phyloP scores from a whole-genome alignment of 2,113 vertebrate genomes.

The Rhagologus leucostigma region DNA sequence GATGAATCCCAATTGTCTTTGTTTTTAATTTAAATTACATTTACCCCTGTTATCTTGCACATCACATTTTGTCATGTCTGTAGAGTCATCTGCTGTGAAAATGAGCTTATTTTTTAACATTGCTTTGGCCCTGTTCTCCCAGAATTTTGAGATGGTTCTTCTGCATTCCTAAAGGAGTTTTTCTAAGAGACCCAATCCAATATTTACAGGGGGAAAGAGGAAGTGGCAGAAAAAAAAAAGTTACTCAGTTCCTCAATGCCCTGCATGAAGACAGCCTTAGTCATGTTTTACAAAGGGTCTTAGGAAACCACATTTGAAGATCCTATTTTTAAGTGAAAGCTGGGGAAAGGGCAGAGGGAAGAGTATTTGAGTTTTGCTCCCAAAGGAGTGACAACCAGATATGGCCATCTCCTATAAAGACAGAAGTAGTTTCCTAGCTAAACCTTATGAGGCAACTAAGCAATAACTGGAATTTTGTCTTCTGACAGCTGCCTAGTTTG shows the following conservation, averaged over 20 bases:
- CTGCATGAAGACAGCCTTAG: not conserved
- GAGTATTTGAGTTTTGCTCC: not conserved
- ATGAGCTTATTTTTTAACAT: not conserved
- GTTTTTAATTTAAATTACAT: not conserved
- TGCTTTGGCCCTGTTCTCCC: not conserved
- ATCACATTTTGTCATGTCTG: not conserved
- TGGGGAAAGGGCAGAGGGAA: not conserved
- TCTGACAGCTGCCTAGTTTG: not conserved
- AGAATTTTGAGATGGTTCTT: not conserved
- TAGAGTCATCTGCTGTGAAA: not conserved
- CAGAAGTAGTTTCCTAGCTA: not conserved
- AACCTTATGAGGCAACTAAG: not conserved
- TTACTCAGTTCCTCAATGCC: not conserved
- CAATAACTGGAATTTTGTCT: not conserved
- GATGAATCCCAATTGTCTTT: not conserved
- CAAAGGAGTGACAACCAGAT: not conserved
- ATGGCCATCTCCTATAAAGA: not conserved
- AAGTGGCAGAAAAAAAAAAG: not conserved
- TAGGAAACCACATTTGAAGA: not conserved
- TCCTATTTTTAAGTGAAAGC: not conserved
- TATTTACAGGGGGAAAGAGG: not conserved
- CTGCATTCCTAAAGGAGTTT: not conserved
- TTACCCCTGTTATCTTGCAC: slow-evolving; percentile 36
- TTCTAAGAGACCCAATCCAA: not conserved
- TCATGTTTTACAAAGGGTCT: not conserved